Percentiles rank a stretch among this genome's conserved stretches.
Evolutionary conservation across 2,888 invertebrate genomes (phyloP).

Genomic region (Oxystoma pomonae): DNA sequence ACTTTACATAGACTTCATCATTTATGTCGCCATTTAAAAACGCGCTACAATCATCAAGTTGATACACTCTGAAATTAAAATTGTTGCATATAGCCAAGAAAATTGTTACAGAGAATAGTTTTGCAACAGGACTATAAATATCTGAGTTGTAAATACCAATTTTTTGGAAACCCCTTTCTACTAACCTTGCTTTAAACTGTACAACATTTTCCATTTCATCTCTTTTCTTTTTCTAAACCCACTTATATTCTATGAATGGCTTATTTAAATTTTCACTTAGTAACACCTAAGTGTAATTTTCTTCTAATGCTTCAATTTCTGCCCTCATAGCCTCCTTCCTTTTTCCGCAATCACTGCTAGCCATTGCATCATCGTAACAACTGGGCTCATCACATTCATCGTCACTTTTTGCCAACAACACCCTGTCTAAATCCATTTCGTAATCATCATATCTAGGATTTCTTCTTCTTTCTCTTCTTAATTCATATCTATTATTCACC

Average conservation of each 20-base stretch:
- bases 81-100: slow-evolving; percentile 13
- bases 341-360: not conserved
- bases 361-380: slow-evolving; percentile 5
- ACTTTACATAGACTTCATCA: slow-evolving; percentile 13
- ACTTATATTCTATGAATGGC: slow-evolving; percentile 14
- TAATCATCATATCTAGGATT: slow-evolving; percentile 3
- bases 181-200: slow-evolving; percentile 14
- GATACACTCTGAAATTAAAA: slow-evolving; percentile 15
- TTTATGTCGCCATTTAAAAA: slow-evolving; percentile 22
- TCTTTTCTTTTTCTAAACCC: slow-evolving; percentile 16
- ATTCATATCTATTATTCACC: slow-evolving; percentile 2
- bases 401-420: slow-evolving; percentile 1
- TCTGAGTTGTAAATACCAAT: slow-evolving; percentile 5
- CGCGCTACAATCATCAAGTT: slow-evolving; percentile 22
- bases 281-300: not conserved
- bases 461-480: slow-evolving; percentile 4
- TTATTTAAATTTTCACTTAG: not conserved
- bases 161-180: slow-evolving; percentile 18
- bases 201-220: not conserved
- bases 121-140: slow-evolving; percentile 14
- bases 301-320: not conserved
- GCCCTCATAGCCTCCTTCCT: not conserved
- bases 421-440: slow-evolving; percentile 4
- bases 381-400: not conserved
- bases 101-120: not conserved